These are phyloP conservation scores for Cephus pulcher DNA, from an alignment of 2,888 invertebrate genomes.

Conservation along the genomic window DNA sequence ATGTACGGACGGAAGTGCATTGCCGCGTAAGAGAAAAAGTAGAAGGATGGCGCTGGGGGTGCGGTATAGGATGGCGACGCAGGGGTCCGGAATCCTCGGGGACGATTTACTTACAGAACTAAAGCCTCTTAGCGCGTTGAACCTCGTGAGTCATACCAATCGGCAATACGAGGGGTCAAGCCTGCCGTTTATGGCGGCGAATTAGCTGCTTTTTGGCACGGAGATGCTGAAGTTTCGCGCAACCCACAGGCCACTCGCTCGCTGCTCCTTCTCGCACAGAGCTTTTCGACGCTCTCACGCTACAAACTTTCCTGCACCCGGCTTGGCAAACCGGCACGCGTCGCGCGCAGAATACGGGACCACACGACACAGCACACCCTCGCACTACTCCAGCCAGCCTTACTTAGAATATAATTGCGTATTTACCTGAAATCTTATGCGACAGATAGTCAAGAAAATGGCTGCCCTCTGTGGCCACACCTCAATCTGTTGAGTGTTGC, in stretches of 20 bases:
- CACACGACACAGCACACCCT: conserved; percentile 52
- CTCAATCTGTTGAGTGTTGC: conserved; percentile 59
- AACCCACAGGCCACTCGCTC: conserved; percentile 1
- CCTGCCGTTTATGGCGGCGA: not conserved
- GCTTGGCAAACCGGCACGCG: conserved; percentile 30
- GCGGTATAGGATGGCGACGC: conserved; percentile 42
- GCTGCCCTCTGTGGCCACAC: conserved; percentile 61
- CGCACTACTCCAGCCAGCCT: conserved; percentile 45
- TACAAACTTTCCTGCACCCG: not conserved
- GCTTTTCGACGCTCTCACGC: conserved; percentile 1
- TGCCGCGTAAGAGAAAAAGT: conserved; percentile 26
- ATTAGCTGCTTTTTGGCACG: not conserved
- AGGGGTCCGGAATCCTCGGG: conserved; percentile 45
- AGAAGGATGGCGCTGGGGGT: conserved; percentile 14
- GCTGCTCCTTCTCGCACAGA: conserved; percentile 2
- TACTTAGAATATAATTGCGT: conserved; percentile 53
- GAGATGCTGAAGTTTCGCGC: not conserved
- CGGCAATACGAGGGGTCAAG: not conserved
- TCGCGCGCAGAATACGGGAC: conserved; percentile 37
- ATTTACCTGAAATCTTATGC: conserved; percentile 62
- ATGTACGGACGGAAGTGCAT: conserved; percentile 45
- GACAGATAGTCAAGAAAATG: conserved; percentile 62
- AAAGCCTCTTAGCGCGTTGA: conserved; percentile 21
- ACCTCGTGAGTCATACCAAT: not conserved
- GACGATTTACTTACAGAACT: conserved; percentile 52